A percentile compares a stretch with the other conserved stretches of the same genome.
Conservation (phyloP, 2,113 vertebrate species). For the Australoheros scitulus region DNA sequence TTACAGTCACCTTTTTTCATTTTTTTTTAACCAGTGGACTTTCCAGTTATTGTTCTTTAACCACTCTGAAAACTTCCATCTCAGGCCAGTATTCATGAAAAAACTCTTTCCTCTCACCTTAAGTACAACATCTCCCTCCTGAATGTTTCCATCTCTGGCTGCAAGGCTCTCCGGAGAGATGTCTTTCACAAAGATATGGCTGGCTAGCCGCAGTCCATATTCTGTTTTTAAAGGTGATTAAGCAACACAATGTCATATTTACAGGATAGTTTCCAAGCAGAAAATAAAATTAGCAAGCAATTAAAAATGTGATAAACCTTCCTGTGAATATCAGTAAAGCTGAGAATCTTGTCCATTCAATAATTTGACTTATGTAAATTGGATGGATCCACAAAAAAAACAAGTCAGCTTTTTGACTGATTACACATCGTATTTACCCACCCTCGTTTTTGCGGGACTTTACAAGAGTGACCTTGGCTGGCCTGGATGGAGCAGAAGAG, state of each 20-base stretch:
- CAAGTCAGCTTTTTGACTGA: neutral
- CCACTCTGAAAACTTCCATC: neutral
- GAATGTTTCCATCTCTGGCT: conserved; percentile 97
- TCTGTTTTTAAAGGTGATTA: conserved; percentile 78
- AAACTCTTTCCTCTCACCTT: conserved; percentile 83
- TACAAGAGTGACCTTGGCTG: conserved; percentile 95
- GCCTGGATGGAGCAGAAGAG: conserved; percentile 87
- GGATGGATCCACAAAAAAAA: neutral
- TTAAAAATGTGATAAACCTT: neutral
- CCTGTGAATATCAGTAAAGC: neutral
- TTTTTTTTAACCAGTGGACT: neutral
- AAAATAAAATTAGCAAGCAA: neutral
- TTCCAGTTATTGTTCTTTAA: neutral
- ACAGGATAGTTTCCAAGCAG: neutral
- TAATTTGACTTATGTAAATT: neutral
- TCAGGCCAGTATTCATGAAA: neutral
- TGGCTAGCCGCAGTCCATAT: conserved; percentile 95
- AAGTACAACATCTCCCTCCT: conserved; percentile 97
- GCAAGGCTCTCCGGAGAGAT: conserved; percentile 98
- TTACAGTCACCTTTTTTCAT: neutral
- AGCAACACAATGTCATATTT: conserved; percentile 22
- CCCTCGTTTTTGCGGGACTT: conserved; percentile 98
- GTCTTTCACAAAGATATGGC: conserved; percentile 99
- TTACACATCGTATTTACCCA: conserved; percentile 53
- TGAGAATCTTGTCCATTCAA: neutral